Evolutionary conservation across 2,888 invertebrate species (phyloP), one percentile per base, ranked within the genome.

Genomic region (Stegana nigrithorax): DNA sequence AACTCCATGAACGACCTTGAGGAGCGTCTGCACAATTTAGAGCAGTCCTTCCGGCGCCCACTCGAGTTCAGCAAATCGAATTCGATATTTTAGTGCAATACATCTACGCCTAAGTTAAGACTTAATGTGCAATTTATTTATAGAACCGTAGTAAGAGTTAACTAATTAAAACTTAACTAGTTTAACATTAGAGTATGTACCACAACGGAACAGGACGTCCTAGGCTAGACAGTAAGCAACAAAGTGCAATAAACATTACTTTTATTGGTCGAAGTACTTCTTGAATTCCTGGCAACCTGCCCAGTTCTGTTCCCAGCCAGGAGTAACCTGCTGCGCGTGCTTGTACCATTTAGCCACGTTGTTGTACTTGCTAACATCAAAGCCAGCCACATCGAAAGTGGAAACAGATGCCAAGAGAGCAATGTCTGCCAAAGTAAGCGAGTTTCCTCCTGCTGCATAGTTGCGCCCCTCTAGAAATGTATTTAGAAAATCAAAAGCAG

Each of bases 341-440:
- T 85, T 86, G 71, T 87, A 87, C 91, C 91, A 92, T 86, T 87
- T 91, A 63, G 85, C 83, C 61, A 93, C 87, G 74, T 93, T 93
- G 51, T 88, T 84, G 85, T 89, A 92, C 74, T 90, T 89, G 78
- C 88, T 88, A 67, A 94, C 80, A 81, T 94, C 92, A 65, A 90
- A 88, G 1, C 88, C 87, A 14, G 89, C 85, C 56, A 90, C 91
- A 77, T 92, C 93, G 66, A 89, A 88, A 65, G 91, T 91, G 56
- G 93, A 90, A 8, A 94, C 88, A 5, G 89, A 88, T 8, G 92
- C 89, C 29, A 91, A 86, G 51, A 94, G 81, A 32, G 90, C 86
- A 42, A 93, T 87, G 84, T 95, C 95, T 7, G 95, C 95, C 17
- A 95, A 82, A 17, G 94, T 94, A 58, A 94, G 86, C 63, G 87